These are phyloP conservation scores for Drosophila mayaguana DNA, from an alignment of 2,888 invertebrate genomes.

Conservation along the genomic window DNA sequence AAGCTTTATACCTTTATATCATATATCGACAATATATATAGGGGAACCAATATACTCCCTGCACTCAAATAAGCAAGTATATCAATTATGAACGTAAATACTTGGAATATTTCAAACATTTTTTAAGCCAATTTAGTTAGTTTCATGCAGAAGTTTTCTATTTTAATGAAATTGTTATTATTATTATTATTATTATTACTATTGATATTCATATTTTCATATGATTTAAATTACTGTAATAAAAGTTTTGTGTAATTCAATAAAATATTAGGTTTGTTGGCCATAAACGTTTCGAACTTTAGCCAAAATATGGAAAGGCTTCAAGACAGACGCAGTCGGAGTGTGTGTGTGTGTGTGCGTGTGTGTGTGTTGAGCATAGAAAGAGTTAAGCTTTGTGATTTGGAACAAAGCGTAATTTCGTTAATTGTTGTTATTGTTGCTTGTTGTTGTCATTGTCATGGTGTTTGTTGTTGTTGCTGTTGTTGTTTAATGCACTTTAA, in stretches of 20 bases:
- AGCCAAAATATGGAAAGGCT: constrained; percentile 42
- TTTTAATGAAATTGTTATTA: background rate
- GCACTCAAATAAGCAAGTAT: background rate
- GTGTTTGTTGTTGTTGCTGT: constrained; percentile 30
- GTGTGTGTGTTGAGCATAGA: constrained; percentile 31
- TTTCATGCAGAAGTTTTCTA: background rate
- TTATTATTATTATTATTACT: background rate
- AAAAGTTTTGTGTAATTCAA: constrained; percentile 9
- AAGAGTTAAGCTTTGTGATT: constrained; percentile 54
- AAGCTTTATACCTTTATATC: too few relatives aligned
- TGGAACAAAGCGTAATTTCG: constrained; percentile 68
- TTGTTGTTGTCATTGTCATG: constrained; percentile 52
- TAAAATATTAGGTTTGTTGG: constrained; percentile 3
- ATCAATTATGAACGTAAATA: background rate
- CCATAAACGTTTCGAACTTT: constrained; percentile 66
- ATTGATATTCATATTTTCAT: too few relatives aligned
- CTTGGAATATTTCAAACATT: background rate
- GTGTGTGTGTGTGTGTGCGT: constrained; percentile 9
- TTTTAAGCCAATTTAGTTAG: background rate
- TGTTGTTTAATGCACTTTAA: constrained; percentile 47
- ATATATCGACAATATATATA: too few relatives aligned
- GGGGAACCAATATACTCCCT: background rate
- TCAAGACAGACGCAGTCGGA: too few relatives aligned
- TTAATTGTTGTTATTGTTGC: constrained; percentile 58
- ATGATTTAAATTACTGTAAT: background rate